These are phyloP conservation scores for Leptura quadrifasciata DNA, from an alignment of 2,888 invertebrate species.

Conservation along the genomic window DNA sequence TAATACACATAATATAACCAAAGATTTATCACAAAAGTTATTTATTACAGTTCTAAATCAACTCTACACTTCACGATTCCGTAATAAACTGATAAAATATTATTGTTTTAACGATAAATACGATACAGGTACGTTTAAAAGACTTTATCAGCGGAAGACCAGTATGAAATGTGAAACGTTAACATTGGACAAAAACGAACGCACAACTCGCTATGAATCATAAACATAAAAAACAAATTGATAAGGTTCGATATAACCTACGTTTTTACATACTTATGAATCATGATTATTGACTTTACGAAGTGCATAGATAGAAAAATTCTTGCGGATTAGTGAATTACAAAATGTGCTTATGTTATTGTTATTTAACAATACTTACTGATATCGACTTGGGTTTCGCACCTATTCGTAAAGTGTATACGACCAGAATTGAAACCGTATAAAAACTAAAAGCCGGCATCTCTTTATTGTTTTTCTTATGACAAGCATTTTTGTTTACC, in stretches of 20 bases:
- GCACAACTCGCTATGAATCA: conserved; percentile 5
- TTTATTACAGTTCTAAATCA: background rate
- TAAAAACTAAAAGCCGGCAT: too few species aligned
- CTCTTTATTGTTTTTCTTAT: too few species aligned
- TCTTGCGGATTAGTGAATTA: background rate
- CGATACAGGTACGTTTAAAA: background rate
- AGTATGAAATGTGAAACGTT: background rate
- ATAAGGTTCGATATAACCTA: conserved; percentile 6
- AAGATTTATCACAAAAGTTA: background rate
- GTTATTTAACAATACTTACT: too few species aligned
- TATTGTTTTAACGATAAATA: background rate
- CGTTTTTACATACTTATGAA: background rate
- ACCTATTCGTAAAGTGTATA: too few species aligned
- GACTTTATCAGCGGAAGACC: background rate
- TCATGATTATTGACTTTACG: background rate
- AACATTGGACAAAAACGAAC: background rate
- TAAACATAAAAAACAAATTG: conserved; percentile 2
- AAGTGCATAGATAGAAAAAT: background rate
- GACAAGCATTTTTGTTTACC: too few species aligned
- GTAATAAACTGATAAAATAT: background rate
- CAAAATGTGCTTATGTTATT: too few species aligned
- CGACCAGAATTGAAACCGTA: too few species aligned
- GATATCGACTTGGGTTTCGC: too few species aligned
- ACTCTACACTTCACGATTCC: background rate
- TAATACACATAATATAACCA: conserved; percentile 22